Percentiles rank a stretch among this genome's conserved stretches.
Evolutionary conservation across 2,888 invertebrate species (phyloP).

Genomic region (Troilus luridus): DNA sequence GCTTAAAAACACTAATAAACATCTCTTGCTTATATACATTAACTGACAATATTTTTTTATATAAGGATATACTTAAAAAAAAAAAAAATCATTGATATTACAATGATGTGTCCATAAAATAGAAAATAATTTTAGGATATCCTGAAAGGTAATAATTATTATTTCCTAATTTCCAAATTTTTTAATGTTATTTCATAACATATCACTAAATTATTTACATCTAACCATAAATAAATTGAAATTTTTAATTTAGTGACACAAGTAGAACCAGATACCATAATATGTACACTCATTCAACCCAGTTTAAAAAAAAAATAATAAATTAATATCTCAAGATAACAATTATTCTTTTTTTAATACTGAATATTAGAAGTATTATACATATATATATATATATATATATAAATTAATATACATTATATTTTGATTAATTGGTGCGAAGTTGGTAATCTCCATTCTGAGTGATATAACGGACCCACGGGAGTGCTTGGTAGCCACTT

Average conservation of each 20-base stretch:
- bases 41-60: not conserved
- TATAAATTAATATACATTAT: slow-evolving; percentile 37
- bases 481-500: slow-evolving; percentile 79
- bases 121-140: not conserved
- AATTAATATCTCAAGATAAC: slow-evolving; percentile 46
- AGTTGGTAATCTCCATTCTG: slow-evolving; percentile 81
- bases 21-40: slow-evolving; percentile 20
- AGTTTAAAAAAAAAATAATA: slow-evolving; percentile 17
- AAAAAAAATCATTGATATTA: not conserved
- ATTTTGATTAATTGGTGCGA: slow-evolving; percentile 69
- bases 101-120: slow-evolving; percentile 15
- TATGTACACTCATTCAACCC: slow-evolving; percentile 1
- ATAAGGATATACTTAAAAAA: not conserved
- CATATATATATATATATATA: slow-evolving; percentile 51
- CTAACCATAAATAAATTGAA: not conserved
- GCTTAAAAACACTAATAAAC: not conserved
- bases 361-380: slow-evolving; percentile 47
- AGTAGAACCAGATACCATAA: not conserved
- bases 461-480: slow-evolving; percentile 81
- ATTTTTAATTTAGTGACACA: not conserved
- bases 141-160: not conserved
- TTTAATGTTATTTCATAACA: not conserved
- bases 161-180: not conserved
- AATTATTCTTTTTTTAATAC: slow-evolving; percentile 57
- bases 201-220: not conserved